These are phyloP conservation scores for Dromiciops gliroides DNA, from an alignment of 2,113 vertebrate genomes.

Conservation along the genomic window DNA sequence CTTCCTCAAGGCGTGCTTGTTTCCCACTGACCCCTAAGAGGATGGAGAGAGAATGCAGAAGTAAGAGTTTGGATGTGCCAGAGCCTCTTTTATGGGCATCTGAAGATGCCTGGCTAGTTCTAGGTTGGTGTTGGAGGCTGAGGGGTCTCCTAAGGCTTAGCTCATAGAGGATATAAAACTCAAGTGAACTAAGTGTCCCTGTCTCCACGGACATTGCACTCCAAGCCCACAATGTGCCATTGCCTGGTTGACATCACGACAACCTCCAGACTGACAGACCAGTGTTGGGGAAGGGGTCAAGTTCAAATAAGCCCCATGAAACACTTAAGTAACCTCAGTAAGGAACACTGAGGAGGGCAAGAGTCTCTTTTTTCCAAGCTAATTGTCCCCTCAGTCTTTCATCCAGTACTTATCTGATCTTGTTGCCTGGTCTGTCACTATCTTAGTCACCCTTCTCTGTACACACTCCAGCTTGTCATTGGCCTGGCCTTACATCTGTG, in stretches of 20 bases:
- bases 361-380: neutral
- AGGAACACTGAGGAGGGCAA: neutral
- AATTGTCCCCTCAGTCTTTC: neutral
- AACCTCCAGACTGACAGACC: neutral
- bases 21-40: neutral
- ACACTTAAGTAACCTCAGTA: neutral
- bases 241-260: neutral
- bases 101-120: neutral
- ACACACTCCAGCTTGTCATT: too few relatives aligned
- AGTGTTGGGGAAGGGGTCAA: neutral
- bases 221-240: neutral
- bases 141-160: neutral
- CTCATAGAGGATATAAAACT: neutral
- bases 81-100: neutral
- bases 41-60: neutral
- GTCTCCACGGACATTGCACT: neutral
- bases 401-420: neutral
- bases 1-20: neutral
- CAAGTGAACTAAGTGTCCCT: neutral
- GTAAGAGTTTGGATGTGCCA: too few relatives aligned
- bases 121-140: neutral
- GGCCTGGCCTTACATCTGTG: neutral
- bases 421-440: too few relatives aligned
- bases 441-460: neutral
- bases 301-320: neutral